Percentiles rank a stretch among this genome's conserved stretches.
These are phyloP conservation scores for Nylanderia fulva DNA, from an alignment of 1,140 invertebrate species.

Conservation along the genomic window DNA sequence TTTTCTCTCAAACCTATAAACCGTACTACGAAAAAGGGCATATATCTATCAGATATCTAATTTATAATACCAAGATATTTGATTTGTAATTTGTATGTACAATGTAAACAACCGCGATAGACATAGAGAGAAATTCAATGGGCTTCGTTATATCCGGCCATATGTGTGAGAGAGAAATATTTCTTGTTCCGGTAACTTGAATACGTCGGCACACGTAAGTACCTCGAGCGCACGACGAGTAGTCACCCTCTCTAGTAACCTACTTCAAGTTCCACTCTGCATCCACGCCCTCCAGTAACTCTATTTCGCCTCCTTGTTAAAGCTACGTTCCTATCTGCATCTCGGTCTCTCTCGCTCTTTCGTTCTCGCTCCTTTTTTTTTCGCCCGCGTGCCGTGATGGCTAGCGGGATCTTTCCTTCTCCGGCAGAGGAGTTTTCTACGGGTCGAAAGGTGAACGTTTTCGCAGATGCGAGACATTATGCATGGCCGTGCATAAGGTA, in stretches of 20 bases:
- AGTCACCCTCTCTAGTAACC: constrained; percentile 43
- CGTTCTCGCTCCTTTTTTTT: not conserved
- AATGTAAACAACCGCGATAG: not conserved
- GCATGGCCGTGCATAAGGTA: constrained; percentile 36
- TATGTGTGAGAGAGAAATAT: constrained; percentile 37
- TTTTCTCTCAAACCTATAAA: too few relatives aligned
- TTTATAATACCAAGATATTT: too few relatives aligned
- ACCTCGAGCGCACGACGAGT: constrained; percentile 41
- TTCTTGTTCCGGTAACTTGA: constrained; percentile 51
- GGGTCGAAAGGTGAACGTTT: constrained; percentile 79
- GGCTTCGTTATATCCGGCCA: constrained; percentile 23
- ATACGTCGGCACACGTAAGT: constrained; percentile 38
- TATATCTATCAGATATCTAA: too few relatives aligned
- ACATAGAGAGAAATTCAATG: constrained; percentile 29
- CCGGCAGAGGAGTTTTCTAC: constrained; percentile 41
- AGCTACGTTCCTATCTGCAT: constrained; percentile 7
- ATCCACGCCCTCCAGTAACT: constrained; percentile 43
- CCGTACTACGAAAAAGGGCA: too few relatives aligned
- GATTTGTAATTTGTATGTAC: too few relatives aligned
- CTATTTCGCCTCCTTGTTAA: constrained; percentile 44
- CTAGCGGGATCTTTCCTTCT: constrained; percentile 23
- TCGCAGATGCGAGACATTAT: constrained; percentile 59
- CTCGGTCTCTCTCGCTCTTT: constrained; percentile 8
- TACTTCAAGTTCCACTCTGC: constrained; percentile 41
- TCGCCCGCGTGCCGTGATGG: not conserved